Evolutionary conservation across 2,888 invertebrate species (phyloP), one percentile per base, ranked within the genome.

Genomic region (Esperia sulphurella): DNA sequence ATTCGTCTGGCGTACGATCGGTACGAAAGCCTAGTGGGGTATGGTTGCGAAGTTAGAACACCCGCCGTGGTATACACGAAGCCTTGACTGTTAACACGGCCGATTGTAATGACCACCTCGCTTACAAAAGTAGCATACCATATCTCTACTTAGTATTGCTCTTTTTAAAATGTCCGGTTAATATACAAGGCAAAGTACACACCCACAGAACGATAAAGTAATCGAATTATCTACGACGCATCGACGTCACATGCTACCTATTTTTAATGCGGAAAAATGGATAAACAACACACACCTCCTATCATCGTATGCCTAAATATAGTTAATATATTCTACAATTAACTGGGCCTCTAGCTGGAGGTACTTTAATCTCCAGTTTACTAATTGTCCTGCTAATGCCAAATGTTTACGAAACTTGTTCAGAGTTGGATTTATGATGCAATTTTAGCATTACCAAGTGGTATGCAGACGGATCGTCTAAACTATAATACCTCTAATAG

Each of bases 11-110:
- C 82, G 86, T 81, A 66, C 77, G 71, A 69, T 72, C 80, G 58
- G 73, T 69, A 63, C 61, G 64, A 66, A 68, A 63, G 66, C 66
- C 68, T 65, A 61, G 69, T 72, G 71, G 63, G 66, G 70, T 86
- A 79, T 87, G 84, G 72, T 65, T 65, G 72, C 66, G 59, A 67
- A 50, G 62, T 65, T 68, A 70, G 72, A 69, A 71, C 74, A 74
- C 67, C 14, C 62, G 65, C 58, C 31, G 54, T 54, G 58, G 66
- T 69, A 66, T 69, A 71, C 66, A 65, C 59, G 54, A 65, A 78
- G 70, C 83, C 83, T 82, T 82, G 82, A 69, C 58, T 60, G 53
- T 66, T 59, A 61, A 70, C 48, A 52, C 78, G 63, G 57, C 68
- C 55, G 50, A 68, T 53, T 69, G 58, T 45, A 62, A 60, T 50